These are phyloP conservation scores for Porites rus DNA, from an alignment of 92 coral and sea anemone genomes.

Conservation along the genomic window DNA sequence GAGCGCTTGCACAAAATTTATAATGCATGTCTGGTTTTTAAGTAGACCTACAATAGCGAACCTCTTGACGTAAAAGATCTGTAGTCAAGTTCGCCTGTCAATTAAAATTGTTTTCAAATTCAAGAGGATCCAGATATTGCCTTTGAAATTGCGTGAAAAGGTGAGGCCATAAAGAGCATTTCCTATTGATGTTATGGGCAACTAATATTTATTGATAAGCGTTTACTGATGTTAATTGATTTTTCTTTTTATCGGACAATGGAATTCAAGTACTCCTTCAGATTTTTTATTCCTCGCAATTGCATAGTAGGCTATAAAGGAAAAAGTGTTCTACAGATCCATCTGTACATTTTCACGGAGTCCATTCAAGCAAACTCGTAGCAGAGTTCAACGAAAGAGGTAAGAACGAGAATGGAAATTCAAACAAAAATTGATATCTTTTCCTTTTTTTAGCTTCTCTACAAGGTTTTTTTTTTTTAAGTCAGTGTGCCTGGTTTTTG, in stretches of 20 bases:
- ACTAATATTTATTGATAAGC: neutral
- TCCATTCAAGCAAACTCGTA: neutral
- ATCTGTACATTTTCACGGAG: neutral
- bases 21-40: neutral
- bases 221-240: neutral
- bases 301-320: constrained; percentile 19
- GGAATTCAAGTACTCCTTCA: neutral
- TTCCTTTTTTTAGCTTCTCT: neutral
- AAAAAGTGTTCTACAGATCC: neutral
- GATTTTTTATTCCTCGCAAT: neutral
- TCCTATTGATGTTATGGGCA: neutral
- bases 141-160: neutral
- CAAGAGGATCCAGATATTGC: constrained; percentile 10
- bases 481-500: neutral
- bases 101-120: neutral
- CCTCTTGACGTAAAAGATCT: neutral
- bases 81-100: neutral
- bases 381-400: neutral
- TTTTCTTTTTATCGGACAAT: constrained; percentile 2
- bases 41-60: neutral
- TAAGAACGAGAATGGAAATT: neutral
- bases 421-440: neutral
- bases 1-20: neutral
- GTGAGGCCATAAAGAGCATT: neutral
- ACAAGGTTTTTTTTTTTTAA: neutral